phyloP scores from a whole-genome alignment of 2,113 vertebrate genomes.

The Deroptyus accipitrinus region DNA sequence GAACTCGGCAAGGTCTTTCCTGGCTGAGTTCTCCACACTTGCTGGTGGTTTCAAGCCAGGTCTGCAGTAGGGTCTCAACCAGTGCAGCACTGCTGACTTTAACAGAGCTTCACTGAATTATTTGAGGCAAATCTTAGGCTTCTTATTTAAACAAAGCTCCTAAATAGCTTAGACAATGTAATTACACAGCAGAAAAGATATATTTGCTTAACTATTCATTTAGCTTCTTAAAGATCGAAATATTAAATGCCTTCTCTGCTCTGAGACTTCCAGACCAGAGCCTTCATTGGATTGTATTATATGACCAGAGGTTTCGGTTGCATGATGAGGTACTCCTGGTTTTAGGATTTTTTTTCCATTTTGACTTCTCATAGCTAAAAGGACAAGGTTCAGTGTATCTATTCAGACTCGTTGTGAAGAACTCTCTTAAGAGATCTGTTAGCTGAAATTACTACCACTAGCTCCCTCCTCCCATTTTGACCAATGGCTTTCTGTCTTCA shows the following conservation, averaged over 20 bases:
- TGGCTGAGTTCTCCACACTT: background rate
- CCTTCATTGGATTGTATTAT: rapidly evolving
- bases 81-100: background rate
- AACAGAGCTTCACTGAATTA: background rate
- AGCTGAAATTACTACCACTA: background rate
- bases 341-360: background rate
- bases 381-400: background rate
- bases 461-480: background rate
- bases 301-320: background rate
- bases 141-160: background rate
- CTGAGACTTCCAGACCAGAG: background rate
- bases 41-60: background rate
- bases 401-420: background rate
- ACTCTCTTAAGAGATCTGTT: background rate
- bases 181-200: background rate
- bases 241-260: background rate
- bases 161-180: background rate
- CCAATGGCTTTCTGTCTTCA: background rate
- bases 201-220: background rate
- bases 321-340: background rate
- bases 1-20: background rate
- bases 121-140: background rate
- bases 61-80: background rate
- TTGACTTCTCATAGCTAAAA: background rate
- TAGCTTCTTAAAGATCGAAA: background rate